Percentiles rank a stretch among this genome's conserved stretches.
phyloP scores from a whole-genome alignment of 1,140 invertebrate genomes.

The Drosophila arawakana region DNA sequence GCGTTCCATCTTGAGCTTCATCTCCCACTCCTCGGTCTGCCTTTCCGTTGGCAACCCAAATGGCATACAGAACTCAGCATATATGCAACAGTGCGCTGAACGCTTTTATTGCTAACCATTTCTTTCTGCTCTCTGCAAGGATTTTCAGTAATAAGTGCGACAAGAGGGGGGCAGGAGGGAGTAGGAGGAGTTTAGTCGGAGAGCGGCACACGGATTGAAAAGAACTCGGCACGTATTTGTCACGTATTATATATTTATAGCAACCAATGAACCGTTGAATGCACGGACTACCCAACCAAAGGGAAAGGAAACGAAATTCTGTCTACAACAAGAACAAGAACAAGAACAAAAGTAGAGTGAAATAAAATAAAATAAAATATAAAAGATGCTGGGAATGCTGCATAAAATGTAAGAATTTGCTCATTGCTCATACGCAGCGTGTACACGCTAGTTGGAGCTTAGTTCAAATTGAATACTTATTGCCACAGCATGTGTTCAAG shows the following conservation, averaged over 20 bases:
- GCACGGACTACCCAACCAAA: slow-evolving; percentile 47
- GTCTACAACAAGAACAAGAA: neutral
- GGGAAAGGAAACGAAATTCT: neutral
- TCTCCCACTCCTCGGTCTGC: neutral
- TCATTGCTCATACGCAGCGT: slow-evolving; percentile 75
- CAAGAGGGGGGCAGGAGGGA: neutral
- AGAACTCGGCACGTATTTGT: slow-evolving; percentile 82
- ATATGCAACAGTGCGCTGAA: slow-evolving; percentile 77
- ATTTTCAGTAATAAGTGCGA: slow-evolving; percentile 54
- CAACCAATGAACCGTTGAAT: slow-evolving; percentile 82
- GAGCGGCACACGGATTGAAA: slow-evolving; percentile 64
- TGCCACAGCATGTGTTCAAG: slow-evolving; percentile 4
- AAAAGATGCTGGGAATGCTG: slow-evolving; percentile 66
- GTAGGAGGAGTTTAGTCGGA: neutral
- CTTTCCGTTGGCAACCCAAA: slow-evolving; percentile 1
- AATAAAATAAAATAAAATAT: neutral
- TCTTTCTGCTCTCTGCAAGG: slow-evolving; percentile 62
- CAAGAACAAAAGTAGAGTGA: neutral
- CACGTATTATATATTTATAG: slow-evolving; percentile 83
- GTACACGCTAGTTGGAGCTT: slow-evolving; percentile 64
- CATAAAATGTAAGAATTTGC: slow-evolving; percentile 64
- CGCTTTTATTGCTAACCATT: slow-evolving; percentile 81
- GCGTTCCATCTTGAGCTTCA: slow-evolving; percentile 67
- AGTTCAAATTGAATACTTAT: slow-evolving; percentile 76
- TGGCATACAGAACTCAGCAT: slow-evolving; percentile 15